Percentiles rank a stretch among this genome's conserved stretches.
Conservation (phyloP, 2,797 vertebrate species). For the Philypnodon macrostomus region DNA sequence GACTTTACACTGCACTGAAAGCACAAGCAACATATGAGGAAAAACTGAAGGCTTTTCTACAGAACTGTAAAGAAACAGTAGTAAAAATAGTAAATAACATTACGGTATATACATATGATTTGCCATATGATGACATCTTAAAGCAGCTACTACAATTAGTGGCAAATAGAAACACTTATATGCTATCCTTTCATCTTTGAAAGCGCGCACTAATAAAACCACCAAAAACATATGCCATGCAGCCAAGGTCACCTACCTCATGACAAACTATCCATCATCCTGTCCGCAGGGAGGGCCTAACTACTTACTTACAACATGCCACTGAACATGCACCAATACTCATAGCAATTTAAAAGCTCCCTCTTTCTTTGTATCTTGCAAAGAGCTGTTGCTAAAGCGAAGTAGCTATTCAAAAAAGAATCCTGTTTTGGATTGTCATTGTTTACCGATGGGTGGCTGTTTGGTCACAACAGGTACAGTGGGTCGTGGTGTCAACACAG, state of each 20-base stretch:
- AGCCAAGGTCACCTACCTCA: conserved; percentile 40
- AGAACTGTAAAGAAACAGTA: not conserved
- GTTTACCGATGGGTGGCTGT: conserved; percentile 68
- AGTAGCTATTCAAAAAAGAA: conserved; percentile 36
- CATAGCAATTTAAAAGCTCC: conserved; percentile 30
- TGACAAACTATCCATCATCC: conserved; percentile 13
- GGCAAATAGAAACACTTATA: conserved; percentile 4
- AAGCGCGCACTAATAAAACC: not conserved
- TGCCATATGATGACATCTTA: not conserved
- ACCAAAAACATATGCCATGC: conserved; percentile 35
- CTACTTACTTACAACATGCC: conserved; percentile 39
- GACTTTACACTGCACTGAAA: conserved; percentile 39
- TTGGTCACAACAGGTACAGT: conserved; percentile 55
- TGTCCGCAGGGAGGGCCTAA: conserved; percentile 18
- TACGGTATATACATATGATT: not conserved
- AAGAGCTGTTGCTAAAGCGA: conserved; percentile 35
- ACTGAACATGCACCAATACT: conserved; percentile 48
- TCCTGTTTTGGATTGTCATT: conserved; percentile 27
- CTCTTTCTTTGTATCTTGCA: conserved; percentile 27
- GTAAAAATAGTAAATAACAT: not conserved
- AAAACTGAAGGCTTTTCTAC: conserved; percentile 4
- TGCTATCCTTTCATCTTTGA: conserved; percentile 2
- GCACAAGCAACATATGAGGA: conserved; percentile 23
- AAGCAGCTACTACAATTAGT: not conserved
- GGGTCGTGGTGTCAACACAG: conserved; percentile 56